Conservation (phyloP, 2,113 vertebrate genomes). For the Urocynchramus pylzowi region DNA sequence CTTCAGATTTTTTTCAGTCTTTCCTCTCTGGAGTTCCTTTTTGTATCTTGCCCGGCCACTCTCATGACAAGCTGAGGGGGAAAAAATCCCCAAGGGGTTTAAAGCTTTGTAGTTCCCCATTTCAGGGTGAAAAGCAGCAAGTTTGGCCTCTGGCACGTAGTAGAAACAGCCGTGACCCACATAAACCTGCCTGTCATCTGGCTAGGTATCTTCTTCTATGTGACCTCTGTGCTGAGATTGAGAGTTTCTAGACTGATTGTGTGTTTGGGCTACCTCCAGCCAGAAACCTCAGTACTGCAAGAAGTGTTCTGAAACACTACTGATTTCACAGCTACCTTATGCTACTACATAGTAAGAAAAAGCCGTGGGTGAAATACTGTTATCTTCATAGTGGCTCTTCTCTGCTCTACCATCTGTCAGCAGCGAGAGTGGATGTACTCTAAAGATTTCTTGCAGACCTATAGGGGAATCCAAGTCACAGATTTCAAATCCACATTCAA, state of each 20-base stretch:
- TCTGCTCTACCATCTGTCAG: background rate
- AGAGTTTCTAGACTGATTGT: background rate
- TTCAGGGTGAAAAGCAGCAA: background rate
- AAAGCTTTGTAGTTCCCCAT: background rate
- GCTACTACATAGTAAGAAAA: background rate
- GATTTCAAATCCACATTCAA: background rate
- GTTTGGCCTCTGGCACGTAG: background rate
- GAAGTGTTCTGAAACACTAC: background rate
- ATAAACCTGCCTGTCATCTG: background rate
- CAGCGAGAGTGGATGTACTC: background rate
- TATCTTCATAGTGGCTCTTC: background rate
- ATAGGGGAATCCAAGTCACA: background rate
- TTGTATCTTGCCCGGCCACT: background rate
- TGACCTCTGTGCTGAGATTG: background rate
- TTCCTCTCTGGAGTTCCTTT: background rate
- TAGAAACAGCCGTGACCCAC: background rate
- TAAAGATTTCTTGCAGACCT: background rate
- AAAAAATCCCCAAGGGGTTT: background rate
- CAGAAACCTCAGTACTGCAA: background rate
- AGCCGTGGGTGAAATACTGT: background rate
- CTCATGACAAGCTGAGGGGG: background rate
- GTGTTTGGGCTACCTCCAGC: background rate
- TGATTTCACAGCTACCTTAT: background rate
- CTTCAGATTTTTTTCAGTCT: background rate
- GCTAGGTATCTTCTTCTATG: background rate